Base-by-base conservation (phyloP, 2,888 invertebrate genomes). In the Patella ulyssiponensis region DNA sequence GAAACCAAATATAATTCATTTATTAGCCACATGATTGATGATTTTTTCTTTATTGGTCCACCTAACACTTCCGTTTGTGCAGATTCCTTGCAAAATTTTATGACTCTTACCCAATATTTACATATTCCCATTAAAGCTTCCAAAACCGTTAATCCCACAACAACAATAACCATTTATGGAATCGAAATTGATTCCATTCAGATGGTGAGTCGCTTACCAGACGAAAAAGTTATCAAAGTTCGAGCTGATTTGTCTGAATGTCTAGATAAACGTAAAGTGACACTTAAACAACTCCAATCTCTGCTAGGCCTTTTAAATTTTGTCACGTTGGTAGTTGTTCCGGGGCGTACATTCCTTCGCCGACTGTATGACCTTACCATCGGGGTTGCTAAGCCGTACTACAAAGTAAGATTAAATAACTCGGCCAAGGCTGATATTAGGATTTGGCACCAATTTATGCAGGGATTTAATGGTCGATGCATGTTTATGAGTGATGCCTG, bases 401-500 rank as follows among this genome's bases (percentile, higher is more conserved):
- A 27, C 27, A 27, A 56, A 56, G 56, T 56, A 17, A 56, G 56
- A n/a, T 17, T 56, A 56, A 56, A 14, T n/a, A 56, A 56, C 17
- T 14, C 56, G 4, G 56, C 56, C 14, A 14, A n/a, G 7, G 14
- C 17, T 17, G 56, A 56, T 56, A 17, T 56, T n/a, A n/a, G 44
- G 44, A 51, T 72, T 14, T 51, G 72, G 72, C 72, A 44, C 51
- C 33, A 33, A 33, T 27, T 51, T 15, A 51, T 44, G n/a, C 33
- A 72, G 17, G 56, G 56, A 14, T 56, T 56, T 56, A 56, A 56
- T 56, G 56, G 56, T 9, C 56, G 56, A 3, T 56, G 56, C 27
- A 27, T 56, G 56, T 56, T 56, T n/a, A n/a, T 72, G 72, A 33
- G 15, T n/a, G 72, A 72, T 9, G 33, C 14, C n/a, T 72, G 72